Evolutionary conservation across 2,888 invertebrate genomes (phyloP), one percentile per base, ranked within the genome.

Genomic region (Molorchus minor): DNA sequence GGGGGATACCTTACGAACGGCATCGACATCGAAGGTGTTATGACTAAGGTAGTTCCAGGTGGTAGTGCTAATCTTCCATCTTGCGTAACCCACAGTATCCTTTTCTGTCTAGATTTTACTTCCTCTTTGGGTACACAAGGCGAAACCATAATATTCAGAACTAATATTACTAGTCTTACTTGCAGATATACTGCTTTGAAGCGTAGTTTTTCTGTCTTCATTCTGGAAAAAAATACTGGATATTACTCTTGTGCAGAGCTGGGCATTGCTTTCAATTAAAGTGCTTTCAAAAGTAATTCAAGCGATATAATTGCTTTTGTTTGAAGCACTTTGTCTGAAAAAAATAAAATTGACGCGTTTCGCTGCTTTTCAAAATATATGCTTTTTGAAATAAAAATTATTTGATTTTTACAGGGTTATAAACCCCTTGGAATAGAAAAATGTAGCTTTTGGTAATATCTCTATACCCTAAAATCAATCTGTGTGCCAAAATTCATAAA

Each of bases 1-100:
- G 92, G 93, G 5, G 93, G 93, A 82, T 93, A 90, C 71, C 93
- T 83, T 2, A 93, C 91, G 72, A 93, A 88, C 7, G 93, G 93
- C 83, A 93, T 82, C 3, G 92, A 89, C 40, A 93, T 79, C 3
- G 93, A 92, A 7, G 93, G 93, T 2, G 91, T 87, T 68, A 93
- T 89, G 19, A 90, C 86, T 81, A 94, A 84, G 1, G 89, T 84
- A 0, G 93, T 93, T 38, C 93, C 93, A 0, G 93, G 94, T 1
- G 94, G 94, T 67, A 94, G 77, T 0, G 93, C 93, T 71, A 94
- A 80, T 3, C 93, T 83, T 1, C 93, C 93, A 77, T 93, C 93
- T 65, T 91, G 90, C 7, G 93, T 93, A 64, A 94, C 87, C 93
- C 93, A 71, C 38, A 94, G 83, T 70, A 94, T 84, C 74, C 93